phyloP scores from a whole-genome alignment of 1,140 invertebrate genomes.

The Triops longicaudatus region DNA sequence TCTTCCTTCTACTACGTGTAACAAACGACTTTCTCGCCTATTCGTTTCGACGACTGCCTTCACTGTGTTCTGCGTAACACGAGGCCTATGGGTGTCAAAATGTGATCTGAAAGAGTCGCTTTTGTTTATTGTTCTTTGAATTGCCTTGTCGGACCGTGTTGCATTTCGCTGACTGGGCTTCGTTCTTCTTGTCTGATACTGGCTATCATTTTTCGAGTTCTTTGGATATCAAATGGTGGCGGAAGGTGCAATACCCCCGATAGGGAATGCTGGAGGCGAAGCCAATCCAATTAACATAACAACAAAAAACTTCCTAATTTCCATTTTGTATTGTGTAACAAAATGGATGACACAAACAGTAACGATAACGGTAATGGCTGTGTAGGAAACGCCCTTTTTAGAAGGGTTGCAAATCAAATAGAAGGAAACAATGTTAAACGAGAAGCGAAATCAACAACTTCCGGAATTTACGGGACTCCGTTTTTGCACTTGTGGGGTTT shows the following conservation, averaged over 20 bases:
- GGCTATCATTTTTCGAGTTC: neutral
- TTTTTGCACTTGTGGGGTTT: neutral
- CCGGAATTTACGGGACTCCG: neutral
- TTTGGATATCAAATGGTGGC: neutral
- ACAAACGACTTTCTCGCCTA: neutral
- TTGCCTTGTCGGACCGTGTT: neutral
- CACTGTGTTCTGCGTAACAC: neutral
- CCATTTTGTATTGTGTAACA: neutral
- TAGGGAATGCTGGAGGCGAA: neutral
- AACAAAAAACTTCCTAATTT: neutral
- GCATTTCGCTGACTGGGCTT: neutral
- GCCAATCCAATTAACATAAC: neutral
- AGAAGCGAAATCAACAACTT: neutral
- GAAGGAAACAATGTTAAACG: too few relatives aligned
- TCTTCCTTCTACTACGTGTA: neutral
- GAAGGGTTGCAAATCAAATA: neutral
- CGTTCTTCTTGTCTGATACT: neutral
- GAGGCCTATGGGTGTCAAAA: neutral
- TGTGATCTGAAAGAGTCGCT: neutral
- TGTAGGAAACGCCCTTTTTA: neutral
- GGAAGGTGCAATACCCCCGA: neutral
- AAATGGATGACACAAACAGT: neutral
- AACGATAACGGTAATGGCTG: neutral
- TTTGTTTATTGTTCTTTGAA: neutral
- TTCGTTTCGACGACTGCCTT: neutral